Percentiles rank a stretch among this genome's conserved stretches.
These are phyloP conservation scores for Oncorhynchus nerka DNA, from an alignment of 2,113 vertebrate genomes.

Conservation along the genomic window DNA sequence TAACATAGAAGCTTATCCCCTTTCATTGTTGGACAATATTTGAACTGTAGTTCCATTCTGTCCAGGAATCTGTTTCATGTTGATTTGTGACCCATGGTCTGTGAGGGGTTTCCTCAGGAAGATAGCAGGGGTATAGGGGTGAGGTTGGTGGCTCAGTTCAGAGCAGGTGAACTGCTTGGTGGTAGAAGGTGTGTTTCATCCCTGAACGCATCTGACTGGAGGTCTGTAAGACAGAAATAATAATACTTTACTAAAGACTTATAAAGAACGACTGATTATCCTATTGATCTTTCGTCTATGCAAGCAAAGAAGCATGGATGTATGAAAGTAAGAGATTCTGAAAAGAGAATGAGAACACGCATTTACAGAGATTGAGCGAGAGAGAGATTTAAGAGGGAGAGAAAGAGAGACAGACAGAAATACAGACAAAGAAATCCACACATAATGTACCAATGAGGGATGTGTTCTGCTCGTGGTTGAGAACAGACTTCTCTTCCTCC, in stretches of 20 bases:
- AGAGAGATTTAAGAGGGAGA: too few species aligned
- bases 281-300: neutral
- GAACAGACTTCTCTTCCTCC: slow-evolving; percentile 55
- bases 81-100: neutral
- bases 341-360: too few species aligned
- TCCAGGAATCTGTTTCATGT: neutral
- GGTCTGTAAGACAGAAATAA: slow-evolving; percentile 51
- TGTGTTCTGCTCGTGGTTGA: slow-evolving; percentile 59
- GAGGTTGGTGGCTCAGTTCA: slow-evolving; percentile 51
- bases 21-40: neutral
- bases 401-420: neutral
- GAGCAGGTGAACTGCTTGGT: slow-evolving; percentile 60
- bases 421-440: neutral
- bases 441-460: slow-evolving; percentile 68
- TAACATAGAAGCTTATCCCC: neutral
- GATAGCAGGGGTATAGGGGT: neutral
- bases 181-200: slow-evolving; percentile 73
- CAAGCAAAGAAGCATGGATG: neutral
- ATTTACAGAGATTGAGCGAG: too few species aligned
- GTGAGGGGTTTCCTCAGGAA: slow-evolving; percentile 3
- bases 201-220: slow-evolving; percentile 69
- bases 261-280: neutral
- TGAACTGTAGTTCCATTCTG: neutral
- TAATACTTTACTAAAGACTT: neutral
- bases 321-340: too few species aligned